Evolutionary conservation across 2,888 invertebrate species (phyloP), one percentile per base, ranked within the genome.

Genomic region (Cheilosia vulpina): DNA sequence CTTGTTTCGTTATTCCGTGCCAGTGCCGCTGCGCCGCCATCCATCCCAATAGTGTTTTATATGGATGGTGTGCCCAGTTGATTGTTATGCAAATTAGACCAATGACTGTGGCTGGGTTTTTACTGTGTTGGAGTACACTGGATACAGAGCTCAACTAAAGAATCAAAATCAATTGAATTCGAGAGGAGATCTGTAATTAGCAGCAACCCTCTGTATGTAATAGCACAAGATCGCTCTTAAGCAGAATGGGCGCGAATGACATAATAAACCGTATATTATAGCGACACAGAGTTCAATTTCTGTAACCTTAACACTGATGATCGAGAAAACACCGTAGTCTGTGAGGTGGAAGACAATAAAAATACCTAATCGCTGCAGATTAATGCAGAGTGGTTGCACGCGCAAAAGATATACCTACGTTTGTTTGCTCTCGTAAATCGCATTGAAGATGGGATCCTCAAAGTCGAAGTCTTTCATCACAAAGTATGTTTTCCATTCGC

Each of bases 401-500:
- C 13, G 34, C 34, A 9, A 9, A 41, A 43, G 19, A 68, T 41
- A 55, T 68, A 90, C 91, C 89, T 87, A 95, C 95, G 94, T 94
- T 90, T 94, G 93, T 89, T 94, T 93, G 88, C 93, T 93, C 91
- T 94, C 94, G 90, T 94, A 93, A 87, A 96, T 93, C 85, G 92
- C 93, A 87, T 95, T 94, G 90, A 94, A 96, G 76, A 94, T 93
- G 72, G 94, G 93, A 83, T 95, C 94, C 88, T 95, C 94, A 90
- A 97, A 97, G 88, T 95, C 94, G 90, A 97, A 97, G 88, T 94
- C 94, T 60, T 94, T 94, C 88, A 96, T 89, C 87, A 97, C 94
- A 91, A 95, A 96, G 89, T 95, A 94, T 62, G 95, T 95, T 89
- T 94, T 94, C 91, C 94, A 94, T 55, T 93, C 92, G 82, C 78